These are phyloP conservation scores for Stomatorhinus walkeri DNA, from an alignment of 2,797 vertebrate genomes.

Conservation along the genomic window DNA sequence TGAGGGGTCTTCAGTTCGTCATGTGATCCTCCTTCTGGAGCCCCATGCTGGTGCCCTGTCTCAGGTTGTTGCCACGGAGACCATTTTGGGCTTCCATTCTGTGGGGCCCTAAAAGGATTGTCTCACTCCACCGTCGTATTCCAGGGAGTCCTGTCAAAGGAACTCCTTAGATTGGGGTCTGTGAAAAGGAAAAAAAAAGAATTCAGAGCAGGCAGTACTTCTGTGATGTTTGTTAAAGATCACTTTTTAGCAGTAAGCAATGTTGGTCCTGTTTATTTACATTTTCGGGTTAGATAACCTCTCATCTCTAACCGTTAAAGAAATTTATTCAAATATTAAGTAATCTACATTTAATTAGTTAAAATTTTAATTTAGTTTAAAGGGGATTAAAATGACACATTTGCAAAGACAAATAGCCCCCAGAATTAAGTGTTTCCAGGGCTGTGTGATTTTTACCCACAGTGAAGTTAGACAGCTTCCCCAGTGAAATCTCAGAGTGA, in stretches of 20 bases:
- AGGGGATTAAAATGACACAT: not conserved
- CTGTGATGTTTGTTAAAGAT: not conserved
- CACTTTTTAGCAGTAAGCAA: not conserved
- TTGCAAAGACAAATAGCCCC: not conserved
- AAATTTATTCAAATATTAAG: not conserved
- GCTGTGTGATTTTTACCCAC: not conserved
- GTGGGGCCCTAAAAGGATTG: not conserved
- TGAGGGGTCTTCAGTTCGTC: not conserved
- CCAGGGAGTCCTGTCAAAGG: not conserved
- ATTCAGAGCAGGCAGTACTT: not conserved
- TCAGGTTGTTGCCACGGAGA: not conserved
- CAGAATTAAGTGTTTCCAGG: not conserved
- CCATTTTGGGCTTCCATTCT: not conserved
- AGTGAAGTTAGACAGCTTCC: not conserved
- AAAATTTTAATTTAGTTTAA: not conserved
- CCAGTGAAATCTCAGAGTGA: not conserved
- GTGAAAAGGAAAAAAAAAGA: not conserved
- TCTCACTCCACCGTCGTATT: not conserved
- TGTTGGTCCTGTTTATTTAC: not conserved
- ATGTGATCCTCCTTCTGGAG: not conserved
- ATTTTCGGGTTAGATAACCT: not conserved
- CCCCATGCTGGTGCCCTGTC: not conserved
- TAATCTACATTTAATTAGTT: not conserved
- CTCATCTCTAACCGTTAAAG: not conserved
- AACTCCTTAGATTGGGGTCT: not conserved